Base-by-base conservation (phyloP, 2,113 vertebrate genomes). In the Siniperca knerii region DNA sequence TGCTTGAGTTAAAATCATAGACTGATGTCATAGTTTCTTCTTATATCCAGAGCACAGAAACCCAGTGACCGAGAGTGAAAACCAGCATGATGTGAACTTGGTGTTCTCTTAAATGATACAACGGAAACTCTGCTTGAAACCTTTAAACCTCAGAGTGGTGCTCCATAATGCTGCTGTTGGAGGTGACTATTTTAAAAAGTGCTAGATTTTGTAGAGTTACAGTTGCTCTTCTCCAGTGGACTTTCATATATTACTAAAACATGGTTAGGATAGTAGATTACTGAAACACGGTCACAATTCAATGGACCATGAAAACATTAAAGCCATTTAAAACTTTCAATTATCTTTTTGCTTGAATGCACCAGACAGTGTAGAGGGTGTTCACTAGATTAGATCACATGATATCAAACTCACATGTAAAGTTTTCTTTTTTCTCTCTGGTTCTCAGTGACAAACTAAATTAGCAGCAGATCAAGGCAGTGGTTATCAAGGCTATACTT, bases 11-110 rank as follows among this genome's bases (percentile, higher is more conserved):
- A 66, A 90, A 83, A 90, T 92, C 87, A 90, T 60, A 80, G 88
- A 79, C 71, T 94, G 92, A 94, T 84, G 83, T 95, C 92, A 92
- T 88, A 61, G 85, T 90, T 89, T 85, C 83, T 91, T 65, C 74
- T 75, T 58, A 61, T 50, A 78, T 81, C 75, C 57, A 77, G 78
- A 86, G 81, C 83, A 83, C 79, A 82, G 75, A 89, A 90, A 90
- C 84, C 73, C 77, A 81, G 90, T 81, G 77, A 87, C 76, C 44
- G 42, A 73, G 77, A 87, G 79, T 64, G 60, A 87, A 92, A 83
- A 85, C 42, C 81, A 83, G 80, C n/a, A 10, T 57, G 75, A 80
- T 79, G 79, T 85, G 73, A 89, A 85, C 65, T 61, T 52, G 61
- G 68, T 87, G 90, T 82, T 77, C 60, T 90, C 60, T 79, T 35